Conservation (phyloP, 2,888 invertebrate species). For the Hirudinaria manillensis region DNA sequence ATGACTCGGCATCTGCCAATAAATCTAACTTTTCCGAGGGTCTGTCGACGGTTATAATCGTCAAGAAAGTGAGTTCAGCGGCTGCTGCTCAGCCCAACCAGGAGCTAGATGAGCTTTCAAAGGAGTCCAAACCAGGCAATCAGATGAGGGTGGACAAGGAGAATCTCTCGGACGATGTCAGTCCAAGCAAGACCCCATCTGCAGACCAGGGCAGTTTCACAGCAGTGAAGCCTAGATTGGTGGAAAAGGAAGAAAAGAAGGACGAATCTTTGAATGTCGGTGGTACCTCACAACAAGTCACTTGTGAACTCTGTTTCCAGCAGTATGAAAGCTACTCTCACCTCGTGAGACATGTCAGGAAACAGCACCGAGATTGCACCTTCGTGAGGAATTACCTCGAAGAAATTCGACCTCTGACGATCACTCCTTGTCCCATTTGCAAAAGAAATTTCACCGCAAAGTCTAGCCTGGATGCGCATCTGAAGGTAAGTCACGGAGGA, state of each 20-base stretch:
- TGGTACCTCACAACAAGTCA: not conserved
- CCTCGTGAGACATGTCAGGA: constrained; percentile 25
- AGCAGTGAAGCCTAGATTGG: constrained; percentile 4
- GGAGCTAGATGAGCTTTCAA: not conserved
- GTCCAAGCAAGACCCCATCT: not conserved
- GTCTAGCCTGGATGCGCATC: constrained; percentile 29
- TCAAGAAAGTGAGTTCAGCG: constrained; percentile 26
- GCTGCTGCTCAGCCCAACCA: not conserved
- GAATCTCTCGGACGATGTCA: constrained; percentile 8
- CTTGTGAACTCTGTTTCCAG: constrained; percentile 31
- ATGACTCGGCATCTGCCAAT: not conserved
- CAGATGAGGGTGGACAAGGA: constrained; percentile 1
- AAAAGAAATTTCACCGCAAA: constrained; percentile 28
- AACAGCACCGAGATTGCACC: constrained; percentile 32
- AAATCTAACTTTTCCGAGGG: constrained; percentile 15
- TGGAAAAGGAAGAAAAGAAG: constrained; percentile 9
- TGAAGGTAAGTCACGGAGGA: constrained; percentile 29
- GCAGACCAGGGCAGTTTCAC: not conserved
- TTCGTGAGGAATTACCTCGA: constrained; percentile 34
- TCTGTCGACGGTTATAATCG: constrained; percentile 30
- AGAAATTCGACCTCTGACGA: constrained; percentile 25
- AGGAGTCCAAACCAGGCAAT: not conserved
- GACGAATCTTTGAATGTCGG: not conserved
- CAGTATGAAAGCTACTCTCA: constrained; percentile 22
- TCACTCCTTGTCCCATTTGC: constrained; percentile 31